Evolutionary conservation across 2,797 vertebrate genomes (phyloP), one percentile per base, ranked within the genome.

Genomic region (Numenius phaeopus): DNA sequence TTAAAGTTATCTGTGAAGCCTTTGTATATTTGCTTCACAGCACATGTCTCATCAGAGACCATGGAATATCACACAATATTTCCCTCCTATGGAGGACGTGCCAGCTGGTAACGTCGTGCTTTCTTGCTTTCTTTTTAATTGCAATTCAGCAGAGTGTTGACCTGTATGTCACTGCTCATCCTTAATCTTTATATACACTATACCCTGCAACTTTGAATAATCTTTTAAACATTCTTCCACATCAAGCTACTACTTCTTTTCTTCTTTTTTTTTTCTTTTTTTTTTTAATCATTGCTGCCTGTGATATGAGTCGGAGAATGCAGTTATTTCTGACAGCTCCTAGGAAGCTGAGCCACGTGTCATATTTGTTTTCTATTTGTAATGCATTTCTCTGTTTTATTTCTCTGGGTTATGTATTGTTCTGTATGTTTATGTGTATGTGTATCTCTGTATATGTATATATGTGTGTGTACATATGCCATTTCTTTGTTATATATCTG

Each of bases 61-160:
- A 30, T 14, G 49, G 59, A 62, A 30, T 65, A 67, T 57, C 18
- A 69, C 26, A 46, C 9, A 69, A 21, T 7, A 5, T 69, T 78
- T 81, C 50, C 9, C n/a, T 89, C 47, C 78, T 57, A 29, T 5
- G 20, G 64, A 76, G n/a, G 44, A 73, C 11, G 2, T 55, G 47
- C 75, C 70, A 89, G 47, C 58, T 97, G 90, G 40, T 62, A 83
- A 66, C 11, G 22, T 54, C 42, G 87, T 80, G 62, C 59, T 66
- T 90, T 87, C 73, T 42, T 90, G 59, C 67, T 90, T 71, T 59
- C 37, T 78, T 95, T 91, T 93, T 58, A 78, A 67, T 55, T 92
- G 55, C 37, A 66, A 1, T 66, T 87, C 57, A 92, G 21, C 42
- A 42, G 23, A 5, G 3, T 85, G 19, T n/a, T 92, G 67, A 39